phyloP scores from a whole-genome alignment of 1,140 invertebrate species.

The Holcopasites calliopsidis region DNA sequence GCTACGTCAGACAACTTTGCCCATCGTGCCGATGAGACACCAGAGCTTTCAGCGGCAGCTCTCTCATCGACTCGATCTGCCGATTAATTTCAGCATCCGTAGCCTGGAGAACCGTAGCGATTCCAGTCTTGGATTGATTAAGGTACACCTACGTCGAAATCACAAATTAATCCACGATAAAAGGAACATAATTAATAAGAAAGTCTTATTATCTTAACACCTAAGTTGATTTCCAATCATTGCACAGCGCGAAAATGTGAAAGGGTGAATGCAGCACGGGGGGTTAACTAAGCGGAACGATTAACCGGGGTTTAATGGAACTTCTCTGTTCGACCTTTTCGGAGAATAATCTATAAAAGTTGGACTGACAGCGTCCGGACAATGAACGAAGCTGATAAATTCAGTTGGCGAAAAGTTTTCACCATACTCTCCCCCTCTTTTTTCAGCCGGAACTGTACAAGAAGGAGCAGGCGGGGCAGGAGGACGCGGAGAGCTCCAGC shows the following conservation, averaged over 20 bases:
- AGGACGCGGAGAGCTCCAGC: conserved; percentile 86
- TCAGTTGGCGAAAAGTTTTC: neutral
- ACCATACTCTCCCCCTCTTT: neutral
- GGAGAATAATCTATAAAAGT: neutral
- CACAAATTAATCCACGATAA: neutral
- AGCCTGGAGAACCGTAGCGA: conserved; percentile 84
- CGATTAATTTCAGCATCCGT: conserved; percentile 88
- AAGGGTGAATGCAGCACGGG: too few species aligned
- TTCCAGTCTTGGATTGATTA: conserved; percentile 84
- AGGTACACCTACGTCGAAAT: conserved; percentile 78
- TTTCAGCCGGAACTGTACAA: conserved; percentile 89
- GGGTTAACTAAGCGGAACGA: neutral
- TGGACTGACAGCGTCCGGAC: neutral
- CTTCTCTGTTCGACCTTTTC: neutral
- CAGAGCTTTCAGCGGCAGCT: conserved; percentile 89
- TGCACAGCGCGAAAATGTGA: too few species aligned
- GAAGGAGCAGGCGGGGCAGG: conserved; percentile 86
- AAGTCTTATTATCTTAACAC: too few species aligned
- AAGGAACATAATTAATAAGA: too few species aligned
- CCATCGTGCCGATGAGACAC: conserved; percentile 88
- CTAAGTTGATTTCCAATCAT: too few species aligned
- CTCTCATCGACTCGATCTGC: conserved; percentile 87
- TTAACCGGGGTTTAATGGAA: neutral
- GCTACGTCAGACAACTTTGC: conserved; percentile 88
- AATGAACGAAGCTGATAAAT: neutral